A percentile compares a stretch with the other conserved stretches of the same genome.
These are phyloP conservation scores for Thaumatotibia leucotreta DNA, from an alignment of 1,140 invertebrate species.

Conservation along the genomic window DNA sequence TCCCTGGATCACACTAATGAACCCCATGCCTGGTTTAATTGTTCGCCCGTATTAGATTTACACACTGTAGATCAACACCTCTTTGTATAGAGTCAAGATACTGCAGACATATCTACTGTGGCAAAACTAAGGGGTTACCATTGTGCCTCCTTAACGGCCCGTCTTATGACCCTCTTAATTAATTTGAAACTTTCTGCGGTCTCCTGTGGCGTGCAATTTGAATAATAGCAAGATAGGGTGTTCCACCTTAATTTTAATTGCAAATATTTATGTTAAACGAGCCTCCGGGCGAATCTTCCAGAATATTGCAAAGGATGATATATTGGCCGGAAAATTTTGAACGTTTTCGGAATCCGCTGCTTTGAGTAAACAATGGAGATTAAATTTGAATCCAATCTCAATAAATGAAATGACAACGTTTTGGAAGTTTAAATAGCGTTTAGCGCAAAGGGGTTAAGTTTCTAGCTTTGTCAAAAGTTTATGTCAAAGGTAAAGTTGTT, in stretches of 20 bases:
- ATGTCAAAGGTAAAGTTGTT: too few species aligned
- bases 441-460: background rate
- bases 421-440: background rate
- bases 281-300: conserved; percentile 39
- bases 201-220: conserved; percentile 72
- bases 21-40: too few species aligned
- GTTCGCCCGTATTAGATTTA: too few species aligned
- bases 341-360: conserved; percentile 21
- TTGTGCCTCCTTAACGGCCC: conserved; percentile 71
- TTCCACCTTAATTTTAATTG: conserved; percentile 72
- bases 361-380: background rate
- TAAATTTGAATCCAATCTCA: background rate
- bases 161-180: conserved; percentile 75
- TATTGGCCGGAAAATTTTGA: conserved; percentile 36
- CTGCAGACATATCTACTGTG: background rate
- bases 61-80: too few species aligned
- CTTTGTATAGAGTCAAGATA: too few species aligned
- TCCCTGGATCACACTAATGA: too few species aligned
- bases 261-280: conserved; percentile 75
- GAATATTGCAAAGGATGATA: conserved; percentile 61
- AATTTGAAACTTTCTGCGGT: conserved; percentile 75
- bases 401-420: background rate
- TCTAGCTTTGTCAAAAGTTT: too few species aligned
- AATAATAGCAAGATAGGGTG: conserved; percentile 73
- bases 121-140: conserved; percentile 39